phyloP scores from a whole-genome alignment of 2,113 vertebrate genomes.

The Mungos mungo region DNA sequence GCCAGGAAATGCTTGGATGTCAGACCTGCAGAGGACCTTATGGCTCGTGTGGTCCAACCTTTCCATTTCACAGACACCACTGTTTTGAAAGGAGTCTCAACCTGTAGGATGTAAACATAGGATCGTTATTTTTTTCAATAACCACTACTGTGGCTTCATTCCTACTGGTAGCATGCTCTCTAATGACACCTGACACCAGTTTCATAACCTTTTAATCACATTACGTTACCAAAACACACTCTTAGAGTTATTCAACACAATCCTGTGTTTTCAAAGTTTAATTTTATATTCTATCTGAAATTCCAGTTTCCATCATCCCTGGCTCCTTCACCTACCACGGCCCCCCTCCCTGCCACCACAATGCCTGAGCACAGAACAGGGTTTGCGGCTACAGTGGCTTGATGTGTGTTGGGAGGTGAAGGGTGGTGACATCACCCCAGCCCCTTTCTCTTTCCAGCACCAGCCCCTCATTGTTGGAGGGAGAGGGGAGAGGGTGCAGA shows the following conservation, averaged over 20 bases:
- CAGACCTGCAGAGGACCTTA: not conserved
- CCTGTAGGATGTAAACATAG: not conserved
- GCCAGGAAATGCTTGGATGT: not conserved
- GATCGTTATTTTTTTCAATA: not conserved
- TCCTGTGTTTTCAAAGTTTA: not conserved
- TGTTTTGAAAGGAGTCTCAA: not conserved
- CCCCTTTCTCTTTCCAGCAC: not conserved
- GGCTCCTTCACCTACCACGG: accelerated
- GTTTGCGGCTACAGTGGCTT: not conserved
- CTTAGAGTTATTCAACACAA: not conserved
- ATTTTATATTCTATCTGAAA: not conserved
- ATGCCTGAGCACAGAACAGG: not conserved
- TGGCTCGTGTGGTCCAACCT: not conserved
- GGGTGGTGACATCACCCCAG: not conserved
- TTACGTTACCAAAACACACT: not conserved
- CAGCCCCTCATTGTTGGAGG: not conserved
- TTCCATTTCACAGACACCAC: not conserved
- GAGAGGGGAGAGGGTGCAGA: not conserved
- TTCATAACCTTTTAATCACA: not conserved
- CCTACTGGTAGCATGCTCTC: not conserved
- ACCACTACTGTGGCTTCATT: not conserved
- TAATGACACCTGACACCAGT: not conserved
- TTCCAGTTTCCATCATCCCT: not conserved
- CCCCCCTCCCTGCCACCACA: too few relatives aligned
- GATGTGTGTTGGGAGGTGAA: not conserved